A percentile compares a stretch with the other conserved stretches of the same genome.
phyloP scores from a whole-genome alignment of 2,113 vertebrate species.

The Oryzias celebensis region DNA sequence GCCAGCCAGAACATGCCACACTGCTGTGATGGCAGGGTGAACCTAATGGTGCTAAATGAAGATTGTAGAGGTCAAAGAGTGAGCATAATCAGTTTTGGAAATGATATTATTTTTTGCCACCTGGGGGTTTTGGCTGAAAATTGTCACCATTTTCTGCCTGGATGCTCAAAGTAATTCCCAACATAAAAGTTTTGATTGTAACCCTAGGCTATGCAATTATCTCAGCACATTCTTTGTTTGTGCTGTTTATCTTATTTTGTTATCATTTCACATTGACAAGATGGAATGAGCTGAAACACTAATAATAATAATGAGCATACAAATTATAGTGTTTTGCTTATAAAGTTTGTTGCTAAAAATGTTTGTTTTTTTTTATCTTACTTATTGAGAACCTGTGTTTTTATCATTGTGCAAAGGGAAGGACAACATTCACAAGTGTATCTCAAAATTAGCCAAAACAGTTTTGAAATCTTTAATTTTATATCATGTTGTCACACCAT shows the following conservation, averaged over 20 bases:
- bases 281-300: not conserved
- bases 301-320: not conserved
- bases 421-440: too few species aligned
- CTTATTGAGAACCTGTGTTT: too few species aligned
- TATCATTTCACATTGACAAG: not conserved
- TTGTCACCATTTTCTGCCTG: constrained; percentile 39
- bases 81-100: constrained; percentile 36
- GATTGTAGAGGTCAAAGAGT: constrained; percentile 47
- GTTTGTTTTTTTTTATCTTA: too few species aligned
- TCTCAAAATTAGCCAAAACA: too few species aligned
- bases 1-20: constrained; percentile 43
- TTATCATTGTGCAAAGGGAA: too few species aligned
- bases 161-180: constrained; percentile 27
- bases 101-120: constrained; percentile 27
- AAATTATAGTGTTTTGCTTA: not conserved
- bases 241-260: constrained; percentile 12
- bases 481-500: too few species aligned
- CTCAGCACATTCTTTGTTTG: constrained; percentile 6
- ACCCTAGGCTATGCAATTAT: constrained; percentile 26
- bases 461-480: too few species aligned
- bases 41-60: constrained; percentile 56
- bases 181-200: constrained; percentile 6
- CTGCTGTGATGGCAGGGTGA: constrained; percentile 53
- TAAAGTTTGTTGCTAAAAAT: too few species aligned
- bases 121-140: constrained; percentile 32